Evolutionary conservation across 2,888 invertebrate species (phyloP), one percentile per base, ranked within the genome.

Genomic region (Melikaiella ostensackeni): DNA sequence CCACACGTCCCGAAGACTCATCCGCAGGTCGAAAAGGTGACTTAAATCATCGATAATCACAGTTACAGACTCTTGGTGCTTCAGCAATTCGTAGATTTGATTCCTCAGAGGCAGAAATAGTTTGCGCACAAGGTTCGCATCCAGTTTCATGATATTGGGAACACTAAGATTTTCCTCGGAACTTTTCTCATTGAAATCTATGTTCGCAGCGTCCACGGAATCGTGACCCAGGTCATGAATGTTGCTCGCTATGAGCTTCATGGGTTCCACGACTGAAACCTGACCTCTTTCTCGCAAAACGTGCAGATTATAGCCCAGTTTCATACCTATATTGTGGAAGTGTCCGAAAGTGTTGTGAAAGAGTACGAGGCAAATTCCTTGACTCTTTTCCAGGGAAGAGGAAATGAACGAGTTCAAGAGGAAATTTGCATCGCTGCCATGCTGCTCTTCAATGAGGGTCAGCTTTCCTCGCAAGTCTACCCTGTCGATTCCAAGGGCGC

Each of bases 291-390:
- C 92, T 35, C 92, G 89, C 78, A 93, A 91, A 74, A 92, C 90
- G 50, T 93, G 92, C 46, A 96, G 91, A 89, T 96, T 96, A 87
- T 95, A 96, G 74, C 96, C 96, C 87, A 96, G 92, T 86, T 95
- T 95, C 87, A 95, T 94, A 19, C 96, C 95, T 93, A 96, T 93
- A 91, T 94, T 95, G 79, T 95, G 94, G 86, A 96, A 96, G 88
- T 96, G 96, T 75, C 93, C 93, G 70, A 95, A 92, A 2, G 95
- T 94, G 86, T 96, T 95, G 88, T 96, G 96, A 79, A 95, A 92
- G 74, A 94, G 93, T 73, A 96, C 92, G 70, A 96, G 91, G 84
- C 96, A 92, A 8, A 95, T 91, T 75, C 93, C 93, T 77, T 93
- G 92, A 79, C 94, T 93, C 80, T 93, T 93, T 84, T 94, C 94